Percentiles rank a stretch among this genome's conserved stretches.
Evolutionary conservation across 2,888 invertebrate species (phyloP).

Genomic region (Caenorhabditis sinica): DNA sequence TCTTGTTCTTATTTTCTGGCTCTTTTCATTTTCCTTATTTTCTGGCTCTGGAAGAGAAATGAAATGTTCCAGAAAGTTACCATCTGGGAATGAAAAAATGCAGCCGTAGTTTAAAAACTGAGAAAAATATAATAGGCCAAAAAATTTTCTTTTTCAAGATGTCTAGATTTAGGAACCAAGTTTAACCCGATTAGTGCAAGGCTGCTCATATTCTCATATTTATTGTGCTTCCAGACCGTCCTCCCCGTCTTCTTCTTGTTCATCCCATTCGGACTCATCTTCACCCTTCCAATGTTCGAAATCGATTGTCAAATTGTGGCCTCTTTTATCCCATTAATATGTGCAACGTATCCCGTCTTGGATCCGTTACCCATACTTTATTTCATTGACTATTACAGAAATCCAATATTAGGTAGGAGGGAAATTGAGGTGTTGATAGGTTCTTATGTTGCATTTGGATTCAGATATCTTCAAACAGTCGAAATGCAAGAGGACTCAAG

Average conservation of each 20-base stretch:
- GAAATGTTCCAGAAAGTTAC: no score
- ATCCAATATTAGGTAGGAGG: constrained; percentile 14
- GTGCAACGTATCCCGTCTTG: constrained; percentile 33
- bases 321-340: constrained; percentile 6
- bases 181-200: no score
- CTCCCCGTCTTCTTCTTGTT: constrained; percentile 25
- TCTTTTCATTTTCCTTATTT: no score
- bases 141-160: no score
- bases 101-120: no score
- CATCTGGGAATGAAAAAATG: no score
- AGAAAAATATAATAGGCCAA: no score
- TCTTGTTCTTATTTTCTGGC: no score
- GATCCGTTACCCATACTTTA: constrained; percentile 36
- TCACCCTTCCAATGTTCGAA: constrained; percentile 22
- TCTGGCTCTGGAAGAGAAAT: no score
- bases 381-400: constrained; percentile 39
- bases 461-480: background rate
- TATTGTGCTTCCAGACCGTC: constrained; percentile 4
- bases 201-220: no score
- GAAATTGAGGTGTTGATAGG: background rate
- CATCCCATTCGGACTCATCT: constrained; percentile 28
- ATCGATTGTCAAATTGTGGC: background rate
- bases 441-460: background rate
- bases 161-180: no score
- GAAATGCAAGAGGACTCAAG: background rate